Percentiles rank a stretch among this genome's conserved stretches.
These are phyloP conservation scores for Naja naja DNA, from an alignment of 2,113 vertebrate species.

Conservation along the genomic window DNA sequence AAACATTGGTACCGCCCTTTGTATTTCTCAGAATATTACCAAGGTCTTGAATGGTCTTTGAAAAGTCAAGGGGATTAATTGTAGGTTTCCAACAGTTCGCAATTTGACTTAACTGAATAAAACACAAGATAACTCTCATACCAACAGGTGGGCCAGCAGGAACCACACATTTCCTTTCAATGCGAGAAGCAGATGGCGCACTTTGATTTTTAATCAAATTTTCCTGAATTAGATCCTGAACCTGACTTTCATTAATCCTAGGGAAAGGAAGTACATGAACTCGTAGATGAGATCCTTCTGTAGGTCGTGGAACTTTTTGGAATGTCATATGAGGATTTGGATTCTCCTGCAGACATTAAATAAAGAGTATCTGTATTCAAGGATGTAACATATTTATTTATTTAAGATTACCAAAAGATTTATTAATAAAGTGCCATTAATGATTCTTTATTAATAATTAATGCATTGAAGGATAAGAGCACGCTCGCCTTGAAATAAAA, in stretches of 20 bases:
- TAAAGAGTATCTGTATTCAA: not conserved
- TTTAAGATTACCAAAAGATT: not conserved
- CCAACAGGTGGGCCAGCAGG: conserved; percentile 91
- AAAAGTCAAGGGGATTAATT: not conserved
- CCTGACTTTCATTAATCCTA: conserved; percentile 78
- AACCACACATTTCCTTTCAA: conserved; percentile 93
- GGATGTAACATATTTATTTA: not conserved
- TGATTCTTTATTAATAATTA: not conserved
- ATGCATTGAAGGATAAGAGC: not conserved
- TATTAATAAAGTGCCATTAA: not conserved
- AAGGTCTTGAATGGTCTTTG: not conserved
- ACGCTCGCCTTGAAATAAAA: not conserved
- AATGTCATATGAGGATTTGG: conserved; percentile 98
- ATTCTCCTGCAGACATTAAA: conserved; percentile 80
- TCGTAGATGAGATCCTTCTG: conserved; percentile 93
- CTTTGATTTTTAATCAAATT: conserved; percentile 78
- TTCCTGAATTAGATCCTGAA: conserved; percentile 84
- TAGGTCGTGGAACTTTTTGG: conserved; percentile 95
- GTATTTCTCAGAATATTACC: not conserved
- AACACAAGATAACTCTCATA: conserved; percentile 64
- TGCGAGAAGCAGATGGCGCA: conserved; percentile 62
- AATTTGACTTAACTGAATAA: not conserved
- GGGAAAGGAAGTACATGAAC: conserved; percentile 94
- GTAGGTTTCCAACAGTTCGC: not conserved
- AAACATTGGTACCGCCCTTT: not conserved